Evolutionary conservation across 1,140 invertebrate species (phyloP), one percentile per base, ranked within the genome.

Genomic region (Paramacrobiotus metropolitanus): DNA sequence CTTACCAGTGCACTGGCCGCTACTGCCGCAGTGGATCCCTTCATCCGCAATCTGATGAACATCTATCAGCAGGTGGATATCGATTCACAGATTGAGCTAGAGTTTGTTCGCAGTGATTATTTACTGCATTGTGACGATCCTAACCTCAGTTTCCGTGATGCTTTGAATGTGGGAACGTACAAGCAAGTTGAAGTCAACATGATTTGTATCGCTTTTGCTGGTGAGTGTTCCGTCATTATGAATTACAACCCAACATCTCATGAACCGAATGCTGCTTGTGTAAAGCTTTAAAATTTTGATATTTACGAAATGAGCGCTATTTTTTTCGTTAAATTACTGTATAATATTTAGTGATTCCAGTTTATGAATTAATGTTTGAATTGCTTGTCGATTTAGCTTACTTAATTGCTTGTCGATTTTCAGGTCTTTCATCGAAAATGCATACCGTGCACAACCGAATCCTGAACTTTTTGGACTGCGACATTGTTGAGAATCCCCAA

Each of bases 1-100:
- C 74, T 95, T 2, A 76, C 76, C 20, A 74, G 80, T 30, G 81
- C 80, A 59, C 76, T 93, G 30, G 78, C 48, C 24, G 48, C 15
- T 24, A 24, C 28, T 4, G 9, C 15, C 24, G 15, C 48, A 15
- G 48, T 55, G 15, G 48, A 55, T 24, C 15, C 15, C 15, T 55
- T 55, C 48, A 55, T 55, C 48, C 15, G 24, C 4, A 15, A 28
- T 28, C 48, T 55, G 15, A 9, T 55, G 4, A 24, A 55, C 24
- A 55, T 55, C 48, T 55, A 55, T 24, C 15, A 55, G 15, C 15
- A 55, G 24, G 24, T 55, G 4, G 48, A 55, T 24, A 55, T 55
- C 9, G 48, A 55, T 24, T 15, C 48, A 4, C 48, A 55, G 28
- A 20, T 9, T 15, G 48, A 55, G 24, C 48, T 55, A 15, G 48